Evolutionary conservation across 2,888 invertebrate genomes (phyloP).

Genomic region (Ceramica pisi): DNA sequence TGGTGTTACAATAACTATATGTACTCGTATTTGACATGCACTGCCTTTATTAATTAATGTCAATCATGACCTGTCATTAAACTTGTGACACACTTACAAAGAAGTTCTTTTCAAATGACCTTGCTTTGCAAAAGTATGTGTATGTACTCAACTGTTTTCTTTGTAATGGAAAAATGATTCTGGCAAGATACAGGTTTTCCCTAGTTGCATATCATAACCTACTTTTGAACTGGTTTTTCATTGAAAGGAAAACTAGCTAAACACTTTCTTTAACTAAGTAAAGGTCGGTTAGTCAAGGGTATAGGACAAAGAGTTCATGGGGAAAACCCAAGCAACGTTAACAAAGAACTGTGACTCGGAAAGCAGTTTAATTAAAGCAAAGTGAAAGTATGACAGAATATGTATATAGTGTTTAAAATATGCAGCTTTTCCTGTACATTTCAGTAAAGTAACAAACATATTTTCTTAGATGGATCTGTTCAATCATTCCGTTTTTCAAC

Average conservation of each 20-base stretch:
- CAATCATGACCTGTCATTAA: conserved; percentile 34
- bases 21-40: neutral
- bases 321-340: neutral
- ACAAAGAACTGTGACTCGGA: conserved; percentile 3
- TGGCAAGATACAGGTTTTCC: neutral
- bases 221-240: neutral
- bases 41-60: conserved; percentile 30
- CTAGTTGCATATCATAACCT: neutral
- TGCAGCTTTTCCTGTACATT: neutral
- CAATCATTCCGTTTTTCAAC: neutral
- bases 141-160: no score
- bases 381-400: neutral
- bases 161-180: neutral
- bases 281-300: neutral
- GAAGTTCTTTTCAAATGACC: conserved; percentile 1
- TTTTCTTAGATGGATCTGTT: neutral
- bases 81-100: neutral
- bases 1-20: conserved; percentile 4
- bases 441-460: neutral
- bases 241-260: neutral
- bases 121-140: neutral
- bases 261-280: neutral
- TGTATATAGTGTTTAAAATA: neutral
- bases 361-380: neutral
- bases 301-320: neutral